A percentile compares a stretch with the other conserved stretches of the same genome.
These are phyloP conservation scores for Oxyura jamaicensis DNA, from an alignment of 2,113 vertebrate genomes.

Conservation along the genomic window DNA sequence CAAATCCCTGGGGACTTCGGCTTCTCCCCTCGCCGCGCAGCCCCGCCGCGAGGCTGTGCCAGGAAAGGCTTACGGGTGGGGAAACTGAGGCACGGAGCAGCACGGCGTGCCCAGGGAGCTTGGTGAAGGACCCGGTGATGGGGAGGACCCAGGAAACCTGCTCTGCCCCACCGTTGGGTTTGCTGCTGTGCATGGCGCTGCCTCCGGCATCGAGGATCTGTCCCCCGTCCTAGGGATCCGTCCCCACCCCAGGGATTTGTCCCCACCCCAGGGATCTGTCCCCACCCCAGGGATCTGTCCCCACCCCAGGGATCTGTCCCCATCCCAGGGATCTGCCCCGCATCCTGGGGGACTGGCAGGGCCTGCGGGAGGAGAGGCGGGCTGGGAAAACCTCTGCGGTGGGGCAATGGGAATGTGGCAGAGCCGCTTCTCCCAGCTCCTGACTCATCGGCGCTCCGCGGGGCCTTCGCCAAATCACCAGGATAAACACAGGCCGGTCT, in stretches of 20 bases:
- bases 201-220: not conserved
- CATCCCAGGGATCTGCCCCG: not conserved
- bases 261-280: not conserved
- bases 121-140: not conserved
- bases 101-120: not conserved
- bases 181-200: rapidly evolving
- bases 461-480: conserved; percentile 35
- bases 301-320: not conserved
- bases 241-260: not conserved
- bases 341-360: not conserved
- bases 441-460: conserved; percentile 20
- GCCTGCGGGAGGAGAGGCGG: not conserved
- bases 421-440: conserved; percentile 41
- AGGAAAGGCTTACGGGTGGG: not conserved
- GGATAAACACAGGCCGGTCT: conserved; percentile 29
- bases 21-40: not conserved
- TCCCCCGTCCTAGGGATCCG: too few species aligned
- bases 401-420: conserved; percentile 38
- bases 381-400: not conserved
- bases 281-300: not conserved
- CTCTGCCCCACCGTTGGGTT: not conserved
- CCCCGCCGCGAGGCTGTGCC: rapidly evolving
- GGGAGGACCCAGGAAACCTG: not conserved
- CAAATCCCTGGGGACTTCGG: rapidly evolving
- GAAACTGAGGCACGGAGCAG: not conserved